Evolutionary conservation across 2,113 vertebrate species (phyloP).

Genomic region (Centropristis striata): DNA sequence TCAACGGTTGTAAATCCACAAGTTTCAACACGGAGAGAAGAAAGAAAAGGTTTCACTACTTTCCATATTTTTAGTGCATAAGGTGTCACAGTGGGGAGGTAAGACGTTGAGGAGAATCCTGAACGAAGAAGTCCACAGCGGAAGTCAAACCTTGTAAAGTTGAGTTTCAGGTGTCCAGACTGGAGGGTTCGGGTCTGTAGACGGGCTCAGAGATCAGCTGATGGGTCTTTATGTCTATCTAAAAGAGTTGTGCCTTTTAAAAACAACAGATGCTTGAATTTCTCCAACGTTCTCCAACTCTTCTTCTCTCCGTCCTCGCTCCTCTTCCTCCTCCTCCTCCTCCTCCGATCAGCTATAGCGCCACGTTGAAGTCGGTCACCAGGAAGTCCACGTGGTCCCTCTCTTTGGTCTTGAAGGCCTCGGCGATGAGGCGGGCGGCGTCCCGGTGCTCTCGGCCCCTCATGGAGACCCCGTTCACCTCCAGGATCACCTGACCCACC

Average conservation of each 20-base stretch:
- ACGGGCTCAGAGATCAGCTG: constrained; percentile 54
- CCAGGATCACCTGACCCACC: constrained; percentile 97
- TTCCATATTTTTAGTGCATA: constrained; percentile 63
- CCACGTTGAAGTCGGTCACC: constrained; percentile 97
- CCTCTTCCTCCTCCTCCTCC: constrained; percentile 26
- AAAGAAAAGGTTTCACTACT: constrained; percentile 36
- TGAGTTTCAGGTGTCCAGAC: constrained; percentile 9
- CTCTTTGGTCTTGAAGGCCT: constrained; percentile 98
- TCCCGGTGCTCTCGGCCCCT: constrained; percentile 94
- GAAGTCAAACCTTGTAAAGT: constrained; percentile 27
- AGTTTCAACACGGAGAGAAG: constrained; percentile 17
- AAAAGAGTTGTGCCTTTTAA: constrained; percentile 72
- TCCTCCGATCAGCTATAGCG: constrained; percentile 85
- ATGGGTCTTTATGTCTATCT: constrained; percentile 32
- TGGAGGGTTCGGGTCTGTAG: constrained; percentile 1
- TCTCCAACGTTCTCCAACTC: neutral
- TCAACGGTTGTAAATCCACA: constrained; percentile 35
- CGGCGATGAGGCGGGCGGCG: constrained; percentile 94
- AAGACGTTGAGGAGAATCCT: constrained; percentile 64
- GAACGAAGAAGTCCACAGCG: constrained; percentile 52
- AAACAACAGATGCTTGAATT: constrained; percentile 28
- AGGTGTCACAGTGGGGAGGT: constrained; percentile 77
- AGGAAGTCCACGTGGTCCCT: constrained; percentile 95
- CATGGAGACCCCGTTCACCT: constrained; percentile 93
- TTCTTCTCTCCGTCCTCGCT: constrained; percentile 2